A percentile compares a stretch with the other conserved stretches of the same genome.
Evolutionary conservation across 2,113 vertebrate genomes (phyloP).

Genomic region (Taurulus bubalis): DNA sequence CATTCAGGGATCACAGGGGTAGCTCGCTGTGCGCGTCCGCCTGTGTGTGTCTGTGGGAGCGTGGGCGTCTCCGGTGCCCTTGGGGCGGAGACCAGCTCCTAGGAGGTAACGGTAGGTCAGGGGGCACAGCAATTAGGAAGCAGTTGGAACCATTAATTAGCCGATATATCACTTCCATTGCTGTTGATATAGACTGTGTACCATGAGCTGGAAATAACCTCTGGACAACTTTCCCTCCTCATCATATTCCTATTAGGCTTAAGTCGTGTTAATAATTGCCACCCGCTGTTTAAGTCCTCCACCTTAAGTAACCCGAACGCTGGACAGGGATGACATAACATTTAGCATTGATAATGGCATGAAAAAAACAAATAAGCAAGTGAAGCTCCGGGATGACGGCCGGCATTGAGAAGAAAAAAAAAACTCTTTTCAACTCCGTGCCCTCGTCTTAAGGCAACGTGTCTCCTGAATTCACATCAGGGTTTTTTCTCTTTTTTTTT

Average conservation of each 20-base stretch:
- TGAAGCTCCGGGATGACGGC: conserved; percentile 35
- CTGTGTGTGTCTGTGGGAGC: conserved; percentile 24
- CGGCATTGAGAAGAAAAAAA: conserved; percentile 40
- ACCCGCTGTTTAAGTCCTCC: conserved; percentile 17
- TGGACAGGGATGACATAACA: conserved; percentile 23
- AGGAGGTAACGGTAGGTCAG: conserved; percentile 67
- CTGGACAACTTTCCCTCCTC: conserved; percentile 54
- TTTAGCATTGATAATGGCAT: conserved; percentile 17
- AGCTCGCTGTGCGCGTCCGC: conserved; percentile 46
- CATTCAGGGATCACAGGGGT: conserved; percentile 78
- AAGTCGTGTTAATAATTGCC: conserved; percentile 42
- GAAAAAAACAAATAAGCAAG: conserved; percentile 55
- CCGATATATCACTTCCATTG: conserved; percentile 67
- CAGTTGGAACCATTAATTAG: conserved; percentile 76
- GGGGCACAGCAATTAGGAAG: conserved; percentile 72
- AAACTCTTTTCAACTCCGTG: conserved; percentile 49
- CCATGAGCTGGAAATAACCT: conserved; percentile 62
- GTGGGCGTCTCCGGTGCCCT: conserved; percentile 54
- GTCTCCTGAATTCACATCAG: conserved; percentile 78
- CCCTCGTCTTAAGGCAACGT: conserved; percentile 62
- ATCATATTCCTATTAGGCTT: conserved; percentile 48
- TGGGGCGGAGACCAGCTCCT: conserved; percentile 61
- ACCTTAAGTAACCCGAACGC: conserved; percentile 14
- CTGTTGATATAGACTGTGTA: conserved; percentile 65
- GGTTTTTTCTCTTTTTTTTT: background rate